A percentile compares a stretch with the other conserved stretches of the same genome.
These are phyloP conservation scores for Pagrus major DNA, from an alignment of 2,113 vertebrate genomes.

Conservation along the genomic window DNA sequence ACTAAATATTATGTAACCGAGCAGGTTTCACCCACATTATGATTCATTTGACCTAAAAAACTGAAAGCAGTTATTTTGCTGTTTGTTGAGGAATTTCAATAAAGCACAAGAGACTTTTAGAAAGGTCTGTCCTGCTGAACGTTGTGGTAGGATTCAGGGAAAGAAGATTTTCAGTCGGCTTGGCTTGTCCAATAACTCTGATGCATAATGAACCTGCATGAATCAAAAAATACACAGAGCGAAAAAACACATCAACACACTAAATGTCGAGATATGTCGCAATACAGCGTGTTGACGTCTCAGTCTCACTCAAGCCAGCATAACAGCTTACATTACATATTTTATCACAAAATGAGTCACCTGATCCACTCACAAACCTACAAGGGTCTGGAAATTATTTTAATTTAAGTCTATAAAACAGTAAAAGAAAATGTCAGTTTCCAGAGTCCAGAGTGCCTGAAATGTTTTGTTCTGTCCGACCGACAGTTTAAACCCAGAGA, in stretches of 20 bases:
- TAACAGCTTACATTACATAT: too few relatives aligned
- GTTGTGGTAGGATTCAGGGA: not conserved
- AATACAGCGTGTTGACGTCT: not conserved
- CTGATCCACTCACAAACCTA: too few relatives aligned
- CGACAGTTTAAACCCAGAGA: not conserved
- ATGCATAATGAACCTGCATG: not conserved
- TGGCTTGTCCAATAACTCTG: not conserved
- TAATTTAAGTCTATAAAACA: too few relatives aligned
- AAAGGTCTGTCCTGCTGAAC: not conserved
- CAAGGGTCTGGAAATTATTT: too few relatives aligned
- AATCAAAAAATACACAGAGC: not conserved
- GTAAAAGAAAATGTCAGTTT: too few relatives aligned
- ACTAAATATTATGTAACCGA: not conserved
- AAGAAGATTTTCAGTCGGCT: not conserved
- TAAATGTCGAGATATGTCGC: not conserved
- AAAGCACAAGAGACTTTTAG: conserved; percentile 20
- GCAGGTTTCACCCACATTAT: conserved; percentile 10
- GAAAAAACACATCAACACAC: not conserved
- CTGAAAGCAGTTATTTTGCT: conserved; percentile 19
- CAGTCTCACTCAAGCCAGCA: too few relatives aligned
- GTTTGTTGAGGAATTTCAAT: conserved; percentile 46
- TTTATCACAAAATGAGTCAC: too few relatives aligned
- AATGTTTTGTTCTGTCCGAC: too few relatives aligned
- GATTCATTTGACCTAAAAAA: conserved; percentile 11
- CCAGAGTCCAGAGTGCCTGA: not conserved